Evolutionary conservation across 2,888 invertebrate species (phyloP).

Genomic region (Eristalinus sepulchralis): DNA sequence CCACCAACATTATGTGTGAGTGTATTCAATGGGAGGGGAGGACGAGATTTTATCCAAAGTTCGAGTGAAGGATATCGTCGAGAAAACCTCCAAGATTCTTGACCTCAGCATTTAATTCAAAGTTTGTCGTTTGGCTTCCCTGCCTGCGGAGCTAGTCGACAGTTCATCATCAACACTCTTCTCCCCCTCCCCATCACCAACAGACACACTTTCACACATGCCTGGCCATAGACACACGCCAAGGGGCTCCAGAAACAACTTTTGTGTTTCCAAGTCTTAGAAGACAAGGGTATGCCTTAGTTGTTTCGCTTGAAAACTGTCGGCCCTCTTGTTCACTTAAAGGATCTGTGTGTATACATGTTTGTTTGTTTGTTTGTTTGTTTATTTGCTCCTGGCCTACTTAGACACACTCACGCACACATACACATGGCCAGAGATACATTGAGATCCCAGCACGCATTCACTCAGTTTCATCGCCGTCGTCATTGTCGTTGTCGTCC

Average conservation of each 20-base stretch:
- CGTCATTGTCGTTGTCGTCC: constrained; percentile 16
- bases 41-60: constrained; percentile 11
- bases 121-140: constrained; percentile 63
- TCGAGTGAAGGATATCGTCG: constrained; percentile 11
- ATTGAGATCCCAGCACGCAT: background rate
- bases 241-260: constrained; percentile 18
- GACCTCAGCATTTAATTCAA: constrained; percentile 71
- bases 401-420: background rate
- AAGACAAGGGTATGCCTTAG: background rate
- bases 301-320: constrained; percentile 47
- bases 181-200: constrained; percentile 33
- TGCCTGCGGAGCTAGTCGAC: background rate
- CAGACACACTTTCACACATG: constrained; percentile 1
- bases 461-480: background rate
- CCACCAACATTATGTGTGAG: background rate
- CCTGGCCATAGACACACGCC: constrained; percentile 1
- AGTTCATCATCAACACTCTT: constrained; percentile 11
- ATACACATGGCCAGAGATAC: background rate
- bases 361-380: constrained; percentile 39
- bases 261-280: constrained; percentile 9
- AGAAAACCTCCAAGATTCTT: constrained; percentile 56
- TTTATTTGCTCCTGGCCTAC: constrained; percentile 49
- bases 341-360: constrained; percentile 26
- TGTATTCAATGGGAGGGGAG: background rate
- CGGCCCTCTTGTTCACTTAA: constrained; percentile 40